A percentile compares a stretch with the other conserved stretches of the same genome.
These are phyloP conservation scores for Drosophila neotestacea DNA, from an alignment of 2,888 invertebrate species.

Conservation along the genomic window DNA sequence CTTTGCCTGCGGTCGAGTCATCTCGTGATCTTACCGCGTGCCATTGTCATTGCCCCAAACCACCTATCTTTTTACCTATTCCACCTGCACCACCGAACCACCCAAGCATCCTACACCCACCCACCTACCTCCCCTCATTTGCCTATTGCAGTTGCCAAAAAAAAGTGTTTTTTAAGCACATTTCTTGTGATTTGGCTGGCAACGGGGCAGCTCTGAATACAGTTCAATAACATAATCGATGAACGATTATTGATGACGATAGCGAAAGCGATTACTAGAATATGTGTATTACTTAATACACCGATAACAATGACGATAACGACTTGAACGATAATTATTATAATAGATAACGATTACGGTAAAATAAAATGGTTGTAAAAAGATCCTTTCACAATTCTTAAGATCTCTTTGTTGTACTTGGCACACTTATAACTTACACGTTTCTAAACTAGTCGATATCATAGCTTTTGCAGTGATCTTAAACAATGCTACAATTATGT, in stretches of 20 bases:
- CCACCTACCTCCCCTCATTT: not conserved
- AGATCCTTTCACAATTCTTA: not conserved
- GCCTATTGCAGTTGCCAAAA: conserved; percentile 8
- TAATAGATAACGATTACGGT: not conserved
- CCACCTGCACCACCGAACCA: not conserved
- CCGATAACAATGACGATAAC: not conserved
- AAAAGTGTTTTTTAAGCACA: conserved; percentile 4
- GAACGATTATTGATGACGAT: conserved; percentile 2
- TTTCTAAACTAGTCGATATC: too few relatives aligned
- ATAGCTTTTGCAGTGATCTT: not conserved
- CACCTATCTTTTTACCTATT: conserved; percentile 3
- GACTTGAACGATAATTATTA: too few relatives aligned
- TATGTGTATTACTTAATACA: not conserved
- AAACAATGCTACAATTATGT: not conserved
- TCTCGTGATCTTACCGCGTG: conserved; percentile 72
- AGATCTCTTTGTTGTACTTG: too few relatives aligned
- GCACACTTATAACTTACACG: not conserved
- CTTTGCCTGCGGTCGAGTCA: conserved; percentile 43
- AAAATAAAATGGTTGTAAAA: not conserved
- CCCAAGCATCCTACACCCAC: not conserved
- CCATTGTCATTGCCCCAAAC: conserved; percentile 35
- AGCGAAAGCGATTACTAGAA: not conserved
- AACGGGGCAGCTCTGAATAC: not conserved
- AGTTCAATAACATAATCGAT: conserved; percentile 6
- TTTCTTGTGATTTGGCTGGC: conserved; percentile 12